Percentiles rank a stretch among this genome's conserved stretches.
Evolutionary conservation across 1,140 invertebrate species (phyloP).

Genomic region (Phymastichus coffea): DNA sequence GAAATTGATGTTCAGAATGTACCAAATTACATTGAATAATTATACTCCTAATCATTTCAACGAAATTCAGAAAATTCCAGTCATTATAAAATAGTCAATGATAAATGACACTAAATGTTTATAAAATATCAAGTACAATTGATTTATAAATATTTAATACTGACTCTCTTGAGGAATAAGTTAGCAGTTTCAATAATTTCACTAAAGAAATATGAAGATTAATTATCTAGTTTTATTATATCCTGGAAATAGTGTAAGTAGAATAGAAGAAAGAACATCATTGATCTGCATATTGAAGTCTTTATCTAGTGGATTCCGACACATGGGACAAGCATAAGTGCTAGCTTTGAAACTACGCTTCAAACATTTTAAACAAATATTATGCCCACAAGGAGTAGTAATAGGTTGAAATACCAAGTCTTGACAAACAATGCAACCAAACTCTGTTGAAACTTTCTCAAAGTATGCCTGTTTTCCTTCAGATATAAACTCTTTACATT

Average conservation of each 20-base stretch:
- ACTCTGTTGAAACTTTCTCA: constrained; percentile 53
- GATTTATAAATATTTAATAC: constrained; percentile 24
- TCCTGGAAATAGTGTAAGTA: constrained; percentile 64
- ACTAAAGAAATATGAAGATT: not conserved
- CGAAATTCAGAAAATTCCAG: no score
- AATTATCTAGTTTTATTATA: constrained; percentile 61
- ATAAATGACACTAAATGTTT: not conserved
- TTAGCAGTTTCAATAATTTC: not conserved
- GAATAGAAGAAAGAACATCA: constrained; percentile 56
- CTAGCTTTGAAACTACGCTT: constrained; percentile 68
- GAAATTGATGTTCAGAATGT: no score
- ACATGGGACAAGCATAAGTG: constrained; percentile 68
- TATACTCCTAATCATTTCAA: no score
- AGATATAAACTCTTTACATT: constrained; percentile 54
- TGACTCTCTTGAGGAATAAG: constrained; percentile 5
- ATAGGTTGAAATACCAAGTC: constrained; percentile 72
- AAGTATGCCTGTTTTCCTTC: constrained; percentile 50
- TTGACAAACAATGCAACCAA: constrained; percentile 80
- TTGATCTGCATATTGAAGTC: constrained; percentile 61
- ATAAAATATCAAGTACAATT: constrained; percentile 4
- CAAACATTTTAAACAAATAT: constrained; percentile 72
- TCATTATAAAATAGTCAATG: no score
- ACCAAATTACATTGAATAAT: no score
- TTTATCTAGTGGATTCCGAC: constrained; percentile 64
- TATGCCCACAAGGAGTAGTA: constrained; percentile 75